Percentiles rank a stretch among this genome's conserved stretches.
These are phyloP conservation scores for Pollimyrus isidori DNA, from an alignment of 2,113 vertebrate species.

Conservation along the genomic window DNA sequence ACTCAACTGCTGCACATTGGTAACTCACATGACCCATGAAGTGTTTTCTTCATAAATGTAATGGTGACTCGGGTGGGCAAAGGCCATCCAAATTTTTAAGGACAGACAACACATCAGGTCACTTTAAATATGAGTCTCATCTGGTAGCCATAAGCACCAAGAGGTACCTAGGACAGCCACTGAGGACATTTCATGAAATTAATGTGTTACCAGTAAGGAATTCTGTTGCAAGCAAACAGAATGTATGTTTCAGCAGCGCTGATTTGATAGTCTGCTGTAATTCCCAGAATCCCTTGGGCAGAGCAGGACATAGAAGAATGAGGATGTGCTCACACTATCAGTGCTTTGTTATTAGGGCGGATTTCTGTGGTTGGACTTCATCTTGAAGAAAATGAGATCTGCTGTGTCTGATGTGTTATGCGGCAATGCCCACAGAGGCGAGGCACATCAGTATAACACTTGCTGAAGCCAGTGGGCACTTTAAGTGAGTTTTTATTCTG, in stretches of 20 bases:
- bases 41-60: not conserved
- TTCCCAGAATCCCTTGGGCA: not conserved
- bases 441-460: not conserved
- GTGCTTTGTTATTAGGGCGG: not conserved
- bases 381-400: not conserved
- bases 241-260: not conserved
- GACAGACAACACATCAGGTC: not conserved
- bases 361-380: not conserved
- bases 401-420: not conserved
- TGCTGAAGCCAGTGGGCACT: not conserved
- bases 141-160: not conserved
- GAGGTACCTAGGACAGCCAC: not conserved
- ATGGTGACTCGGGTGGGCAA: not conserved
- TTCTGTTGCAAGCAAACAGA: not conserved
- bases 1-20: not conserved
- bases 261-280: not conserved
- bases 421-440: not conserved
- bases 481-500: not conserved
- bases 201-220: not conserved
- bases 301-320: constrained; percentile 10
- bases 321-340: not conserved
- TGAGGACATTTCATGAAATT: not conserved
- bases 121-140: not conserved
- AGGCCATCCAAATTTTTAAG: not conserved
- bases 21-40: not conserved